phyloP scores from a whole-genome alignment of 2,113 vertebrate genomes.

The Oreochromis tanganicae region DNA sequence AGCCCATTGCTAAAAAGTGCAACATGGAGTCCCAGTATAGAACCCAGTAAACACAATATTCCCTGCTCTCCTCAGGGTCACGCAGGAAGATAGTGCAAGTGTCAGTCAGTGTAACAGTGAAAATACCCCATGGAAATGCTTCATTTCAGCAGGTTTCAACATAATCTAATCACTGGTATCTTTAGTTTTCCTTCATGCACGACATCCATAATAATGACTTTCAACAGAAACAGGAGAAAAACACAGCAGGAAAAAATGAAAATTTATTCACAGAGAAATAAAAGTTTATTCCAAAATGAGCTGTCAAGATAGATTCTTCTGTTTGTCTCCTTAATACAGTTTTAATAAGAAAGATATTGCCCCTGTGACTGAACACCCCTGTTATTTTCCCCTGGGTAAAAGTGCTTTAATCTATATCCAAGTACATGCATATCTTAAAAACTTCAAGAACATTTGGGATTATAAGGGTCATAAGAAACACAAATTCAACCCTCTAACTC shows the following conservation, averaged over 20 bases:
- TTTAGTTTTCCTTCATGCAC: constrained; percentile 1
- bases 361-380: not conserved
- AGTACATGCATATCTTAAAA: not conserved
- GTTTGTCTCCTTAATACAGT: not conserved
- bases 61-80: not conserved
- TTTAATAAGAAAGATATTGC: not conserved
- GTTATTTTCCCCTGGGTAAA: not conserved
- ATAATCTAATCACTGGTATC: constrained; percentile 1
- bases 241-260: not conserved
- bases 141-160: constrained; percentile 22
- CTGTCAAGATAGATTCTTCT: not conserved
- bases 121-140: not conserved
- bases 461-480: constrained; percentile 20
- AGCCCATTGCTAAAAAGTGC: not conserved
- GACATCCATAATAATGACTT: not conserved
- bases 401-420: not conserved
- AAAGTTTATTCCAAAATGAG: not conserved
- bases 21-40: not conserved
- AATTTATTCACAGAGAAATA: not conserved
- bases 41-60: not conserved
- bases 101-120: not conserved
- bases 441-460: constrained; percentile 13
- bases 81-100: not conserved
- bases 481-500: constrained; percentile 22
- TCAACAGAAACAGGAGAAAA: not conserved